Conservation (phyloP, 2,113 vertebrate species). For the Herpetotheres cachinnans region DNA sequence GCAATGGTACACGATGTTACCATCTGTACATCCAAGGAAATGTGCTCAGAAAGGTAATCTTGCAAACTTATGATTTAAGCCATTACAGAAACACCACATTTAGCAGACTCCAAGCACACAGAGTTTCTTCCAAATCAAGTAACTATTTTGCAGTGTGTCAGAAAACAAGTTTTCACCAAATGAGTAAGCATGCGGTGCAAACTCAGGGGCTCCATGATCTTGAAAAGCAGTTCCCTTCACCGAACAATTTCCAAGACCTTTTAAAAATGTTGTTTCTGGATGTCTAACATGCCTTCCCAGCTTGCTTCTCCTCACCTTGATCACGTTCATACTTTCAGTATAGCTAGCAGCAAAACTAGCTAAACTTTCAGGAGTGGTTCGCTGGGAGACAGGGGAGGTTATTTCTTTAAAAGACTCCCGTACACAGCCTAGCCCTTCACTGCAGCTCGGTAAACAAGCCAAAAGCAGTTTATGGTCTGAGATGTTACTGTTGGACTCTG, state of each 20-base stretch:
- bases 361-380: background rate
- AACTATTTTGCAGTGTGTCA: background rate
- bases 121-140: conserved; percentile 12
- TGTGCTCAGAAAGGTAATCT: background rate
- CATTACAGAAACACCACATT: background rate
- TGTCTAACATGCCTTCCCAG: background rate
- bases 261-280: background rate
- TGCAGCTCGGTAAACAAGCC: background rate
- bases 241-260: background rate
- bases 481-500: background rate
- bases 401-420: background rate
- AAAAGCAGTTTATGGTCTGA: background rate
- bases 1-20: background rate
- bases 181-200: background rate
- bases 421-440: background rate
- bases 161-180: conserved; percentile 15
- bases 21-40: background rate
- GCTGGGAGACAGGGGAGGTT: fast-evolving
- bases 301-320: background rate
- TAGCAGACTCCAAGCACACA: background rate
- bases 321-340: background rate
- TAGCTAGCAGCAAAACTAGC: background rate
- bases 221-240: background rate
- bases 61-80: background rate
- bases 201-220: background rate